Evolutionary conservation across 2,797 vertebrate genomes (phyloP).

Genomic region (Coendou prehensilis): DNA sequence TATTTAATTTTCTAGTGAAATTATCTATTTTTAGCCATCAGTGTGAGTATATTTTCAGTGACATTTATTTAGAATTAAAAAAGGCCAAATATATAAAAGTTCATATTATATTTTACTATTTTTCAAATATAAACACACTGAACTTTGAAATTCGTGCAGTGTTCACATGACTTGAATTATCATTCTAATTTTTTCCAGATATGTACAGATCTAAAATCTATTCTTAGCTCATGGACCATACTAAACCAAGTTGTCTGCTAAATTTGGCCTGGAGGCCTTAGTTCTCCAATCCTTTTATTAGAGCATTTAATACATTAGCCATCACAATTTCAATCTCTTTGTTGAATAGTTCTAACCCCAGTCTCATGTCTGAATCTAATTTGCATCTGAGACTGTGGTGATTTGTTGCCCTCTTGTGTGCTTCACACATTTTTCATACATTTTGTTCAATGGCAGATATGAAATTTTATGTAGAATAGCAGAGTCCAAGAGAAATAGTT

Average conservation of each 20-base stretch:
- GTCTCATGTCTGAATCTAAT: background rate
- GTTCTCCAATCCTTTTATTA: background rate
- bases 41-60: background rate
- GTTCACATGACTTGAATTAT: background rate
- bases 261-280: background rate
- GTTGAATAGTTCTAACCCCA: background rate
- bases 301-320: background rate
- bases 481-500: background rate
- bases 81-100: background rate
- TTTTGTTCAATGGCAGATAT: background rate
- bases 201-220: background rate
- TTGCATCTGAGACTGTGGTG: background rate
- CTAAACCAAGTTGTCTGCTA: background rate
- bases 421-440: background rate
- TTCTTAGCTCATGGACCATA: background rate
- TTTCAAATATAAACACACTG: background rate
- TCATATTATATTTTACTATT: background rate
- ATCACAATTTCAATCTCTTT: slow-evolving; percentile 1
- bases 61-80: background rate
- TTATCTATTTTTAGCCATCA: background rate
- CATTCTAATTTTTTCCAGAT: background rate
- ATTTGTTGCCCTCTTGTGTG: background rate
- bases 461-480: background rate
- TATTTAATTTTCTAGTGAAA: slow-evolving; percentile 20
- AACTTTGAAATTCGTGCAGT: background rate